A percentile compares a stretch with the other conserved stretches of the same genome.
phyloP scores from a whole-genome alignment of 2,113 vertebrate species.

The Abramis brama region DNA sequence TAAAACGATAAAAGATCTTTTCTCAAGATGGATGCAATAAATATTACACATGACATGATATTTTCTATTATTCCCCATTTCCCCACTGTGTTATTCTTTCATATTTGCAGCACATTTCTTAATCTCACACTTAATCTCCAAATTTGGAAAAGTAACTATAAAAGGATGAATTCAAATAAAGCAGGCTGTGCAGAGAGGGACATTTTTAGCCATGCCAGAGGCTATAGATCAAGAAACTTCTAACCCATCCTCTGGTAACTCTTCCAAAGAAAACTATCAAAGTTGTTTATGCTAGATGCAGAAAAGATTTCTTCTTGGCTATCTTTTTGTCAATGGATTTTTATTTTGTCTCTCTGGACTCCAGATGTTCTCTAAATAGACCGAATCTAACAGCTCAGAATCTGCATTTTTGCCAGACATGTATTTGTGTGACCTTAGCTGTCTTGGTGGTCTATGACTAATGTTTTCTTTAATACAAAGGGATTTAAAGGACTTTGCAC shows the following conservation, averaged over 20 bases:
- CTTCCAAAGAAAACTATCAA: constrained; percentile 40
- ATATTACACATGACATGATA: not conserved
- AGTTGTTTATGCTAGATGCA: constrained; percentile 35
- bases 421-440: constrained; percentile 9
- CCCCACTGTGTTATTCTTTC: constrained; percentile 1
- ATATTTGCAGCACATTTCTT: not conserved
- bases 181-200: not conserved
- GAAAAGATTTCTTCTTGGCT: not conserved
- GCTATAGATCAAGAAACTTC: constrained; percentile 20
- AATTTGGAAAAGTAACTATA: constrained; percentile 19
- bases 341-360: not conserved
- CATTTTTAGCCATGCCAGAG: constrained; percentile 16
- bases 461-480: constrained; percentile 38
- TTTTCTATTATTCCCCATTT: constrained; percentile 25
- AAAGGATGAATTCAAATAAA: constrained; percentile 22
- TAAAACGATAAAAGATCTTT: not conserved
- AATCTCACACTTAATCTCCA: not conserved
- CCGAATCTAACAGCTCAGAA: constrained; percentile 30
- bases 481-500: constrained; percentile 15
- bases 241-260: constrained; percentile 17
- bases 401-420: constrained; percentile 14
- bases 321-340: constrained; percentile 33
- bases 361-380: constrained; percentile 16
- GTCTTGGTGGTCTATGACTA: constrained; percentile 34
- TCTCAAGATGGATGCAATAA: constrained; percentile 19